These are phyloP conservation scores for Pseudobourletiella spinata DNA, from an alignment of 1,140 invertebrate species.

Conservation along the genomic window DNA sequence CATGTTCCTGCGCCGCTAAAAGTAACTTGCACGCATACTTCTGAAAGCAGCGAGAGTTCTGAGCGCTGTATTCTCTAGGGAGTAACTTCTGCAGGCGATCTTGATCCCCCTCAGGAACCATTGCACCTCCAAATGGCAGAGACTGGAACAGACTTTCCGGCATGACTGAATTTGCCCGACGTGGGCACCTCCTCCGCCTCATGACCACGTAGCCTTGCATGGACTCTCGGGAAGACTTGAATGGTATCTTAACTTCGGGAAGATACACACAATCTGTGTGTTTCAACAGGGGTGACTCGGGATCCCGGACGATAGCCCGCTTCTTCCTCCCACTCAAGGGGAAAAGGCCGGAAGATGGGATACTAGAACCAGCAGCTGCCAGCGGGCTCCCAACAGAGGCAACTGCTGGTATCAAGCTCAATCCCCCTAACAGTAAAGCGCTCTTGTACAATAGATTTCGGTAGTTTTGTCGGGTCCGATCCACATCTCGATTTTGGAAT, in stretches of 20 bases:
- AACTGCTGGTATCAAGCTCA: constrained; percentile 1
- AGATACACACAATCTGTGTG: no score
- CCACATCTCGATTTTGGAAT: background rate
- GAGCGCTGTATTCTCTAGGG: background rate
- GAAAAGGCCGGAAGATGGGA: constrained; percentile 1
- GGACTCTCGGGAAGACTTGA: no score
- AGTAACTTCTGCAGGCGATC: background rate
- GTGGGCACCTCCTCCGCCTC: no score
- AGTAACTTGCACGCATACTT: background rate
- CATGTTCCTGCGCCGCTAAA: no score
- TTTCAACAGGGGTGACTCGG: no score
- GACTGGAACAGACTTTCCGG: no score
- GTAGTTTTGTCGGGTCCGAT: background rate
- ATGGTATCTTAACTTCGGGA: no score
- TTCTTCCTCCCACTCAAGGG: background rate
- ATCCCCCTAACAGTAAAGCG: background rate
- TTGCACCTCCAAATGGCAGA: background rate
- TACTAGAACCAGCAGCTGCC: background rate
- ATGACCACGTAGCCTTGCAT: no score
- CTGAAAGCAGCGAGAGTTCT: background rate
- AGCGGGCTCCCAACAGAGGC: background rate
- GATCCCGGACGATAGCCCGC: background rate
- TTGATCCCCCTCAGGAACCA: background rate
- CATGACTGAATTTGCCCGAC: no score
- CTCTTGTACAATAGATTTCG: background rate